Percentiles rank a stretch among this genome's conserved stretches.
Evolutionary conservation across 2,888 invertebrate genomes (phyloP).

Genomic region (Dolichopus griseipennis): DNA sequence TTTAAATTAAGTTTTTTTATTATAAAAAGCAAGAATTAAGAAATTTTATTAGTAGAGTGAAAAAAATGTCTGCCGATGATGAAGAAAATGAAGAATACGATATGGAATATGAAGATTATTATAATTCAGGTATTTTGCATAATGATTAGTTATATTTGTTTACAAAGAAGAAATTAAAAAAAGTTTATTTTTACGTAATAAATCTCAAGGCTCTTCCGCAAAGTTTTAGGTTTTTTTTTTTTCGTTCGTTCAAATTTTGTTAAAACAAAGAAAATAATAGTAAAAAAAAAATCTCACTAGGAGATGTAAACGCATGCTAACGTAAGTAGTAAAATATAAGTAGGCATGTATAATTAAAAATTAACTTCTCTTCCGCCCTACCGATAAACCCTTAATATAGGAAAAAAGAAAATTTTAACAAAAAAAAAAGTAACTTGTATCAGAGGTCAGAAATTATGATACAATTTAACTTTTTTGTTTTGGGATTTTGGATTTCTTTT

Average conservation of each 20-base stretch:
- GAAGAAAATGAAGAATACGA: constrained; percentile 65
- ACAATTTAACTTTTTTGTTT: no score
- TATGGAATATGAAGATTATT: constrained; percentile 76
- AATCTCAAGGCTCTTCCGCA: constrained; percentile 1
- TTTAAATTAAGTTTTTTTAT: not conserved
- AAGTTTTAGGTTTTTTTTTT: not conserved
- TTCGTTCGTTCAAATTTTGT: not conserved
- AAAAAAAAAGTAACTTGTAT: no score
- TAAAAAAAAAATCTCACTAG: not conserved
- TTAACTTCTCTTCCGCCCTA: no score
- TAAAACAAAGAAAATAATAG: not conserved
- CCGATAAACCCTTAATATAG: no score
- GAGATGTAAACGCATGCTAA: constrained; percentile 1
- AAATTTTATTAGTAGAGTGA: not conserved
- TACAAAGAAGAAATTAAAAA: constrained; percentile 27
- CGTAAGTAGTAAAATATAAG: not conserved
- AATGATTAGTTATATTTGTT: not conserved
- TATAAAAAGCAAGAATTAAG: no score
- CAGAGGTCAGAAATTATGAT: no score
- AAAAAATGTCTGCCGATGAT: constrained; percentile 53
- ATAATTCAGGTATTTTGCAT: constrained; percentile 49
- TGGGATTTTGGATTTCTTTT: no score
- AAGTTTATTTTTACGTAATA: not conserved
- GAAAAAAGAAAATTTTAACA: no score
- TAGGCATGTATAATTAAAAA: no score